Evolutionary conservation across 2,888 invertebrate genomes (phyloP).

Genomic region (Carabus problematicus): DNA sequence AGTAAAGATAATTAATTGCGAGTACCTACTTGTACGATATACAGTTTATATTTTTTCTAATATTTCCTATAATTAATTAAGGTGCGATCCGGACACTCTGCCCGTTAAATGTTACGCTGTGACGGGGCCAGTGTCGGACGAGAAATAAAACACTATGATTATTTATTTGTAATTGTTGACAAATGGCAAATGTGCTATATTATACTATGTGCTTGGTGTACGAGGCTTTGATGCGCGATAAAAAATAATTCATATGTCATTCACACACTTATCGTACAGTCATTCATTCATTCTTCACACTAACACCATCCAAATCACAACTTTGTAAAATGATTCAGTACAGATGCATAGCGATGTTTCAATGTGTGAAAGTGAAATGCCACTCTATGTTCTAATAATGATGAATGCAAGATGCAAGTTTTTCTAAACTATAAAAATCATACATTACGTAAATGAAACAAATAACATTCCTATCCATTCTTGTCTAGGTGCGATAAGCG

Average conservation of each 20-base stretch:
- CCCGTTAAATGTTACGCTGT: no score
- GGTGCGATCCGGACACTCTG: no score
- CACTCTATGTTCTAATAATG: conserved; percentile 3
- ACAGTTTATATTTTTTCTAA: no score
- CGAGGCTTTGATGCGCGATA: not conserved
- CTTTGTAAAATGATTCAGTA: no score
- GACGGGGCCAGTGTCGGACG: no score
- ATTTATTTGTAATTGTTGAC: no score
- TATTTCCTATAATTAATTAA: no score
- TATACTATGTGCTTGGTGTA: not conserved
- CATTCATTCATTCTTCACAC: conserved; percentile 18
- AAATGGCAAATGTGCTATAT: no score
- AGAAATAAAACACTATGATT: no score
- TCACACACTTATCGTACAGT: not conserved
- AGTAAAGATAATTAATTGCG: no score
- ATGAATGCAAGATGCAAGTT: conserved; percentile 26
- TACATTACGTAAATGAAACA: conserved; percentile 4
- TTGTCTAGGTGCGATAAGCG: conserved; percentile 11
- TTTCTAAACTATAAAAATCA: conserved; percentile 1
- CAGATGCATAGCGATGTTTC: conserved; percentile 32
- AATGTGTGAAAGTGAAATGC: conserved; percentile 10
- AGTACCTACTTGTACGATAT: no score
- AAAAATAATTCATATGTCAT: not conserved
- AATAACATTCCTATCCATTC: conserved; percentile 28
- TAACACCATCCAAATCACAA: not conserved